Base-by-base conservation (phyloP, 2,797 vertebrate genomes). In the Sciurus carolinensis region DNA sequence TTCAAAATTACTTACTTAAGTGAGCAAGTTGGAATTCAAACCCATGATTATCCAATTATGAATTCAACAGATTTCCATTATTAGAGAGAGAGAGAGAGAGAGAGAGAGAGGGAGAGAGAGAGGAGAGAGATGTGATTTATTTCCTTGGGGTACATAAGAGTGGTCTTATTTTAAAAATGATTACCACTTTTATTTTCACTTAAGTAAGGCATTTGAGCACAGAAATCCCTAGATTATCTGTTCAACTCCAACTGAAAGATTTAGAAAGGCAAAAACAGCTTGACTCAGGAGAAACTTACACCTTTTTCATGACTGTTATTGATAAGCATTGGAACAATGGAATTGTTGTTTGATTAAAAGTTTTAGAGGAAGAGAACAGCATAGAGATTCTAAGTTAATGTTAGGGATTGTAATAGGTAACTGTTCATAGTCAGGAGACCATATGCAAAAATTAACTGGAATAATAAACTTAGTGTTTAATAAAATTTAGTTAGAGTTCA, bases 151-250 rank as follows among this genome's bases (percentile, higher is more conserved):
- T 66, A 54, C 14, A 10, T 33, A 39, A 80, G 5, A 54, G 26
- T 64, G 44, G 64, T 47, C 47, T 85, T 59, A 57, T 57, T 8
- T 42, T 84, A 59, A 79, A 95, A 71, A 59, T 72, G 24, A 54
- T 84, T 72, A 57, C 26, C 20, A 24, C 26, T 95, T 87, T 93
- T 47, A 66, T 92, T 94, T 92, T 71, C 26, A 87, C 18, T 94
- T 81, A 95, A 90, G 44, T 72, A 92, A 24, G 15, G 14, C 5
- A 11, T 87, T 64, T 59, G 44, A 75, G 8, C 22, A 75, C 39
- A 33, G 18, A 83, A 69, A 87, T 81, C 9, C 71, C 24, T 87
- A 47, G 39, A 39, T 50, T 76, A 59, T 5, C 57, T n/a, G 0
- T 66, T 94, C 54, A 92, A 5, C 5, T 72, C 28, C 71, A 8